These are phyloP conservation scores for Alloplasta piceator DNA, from an alignment of 2,888 invertebrate species.

Conservation along the genomic window DNA sequence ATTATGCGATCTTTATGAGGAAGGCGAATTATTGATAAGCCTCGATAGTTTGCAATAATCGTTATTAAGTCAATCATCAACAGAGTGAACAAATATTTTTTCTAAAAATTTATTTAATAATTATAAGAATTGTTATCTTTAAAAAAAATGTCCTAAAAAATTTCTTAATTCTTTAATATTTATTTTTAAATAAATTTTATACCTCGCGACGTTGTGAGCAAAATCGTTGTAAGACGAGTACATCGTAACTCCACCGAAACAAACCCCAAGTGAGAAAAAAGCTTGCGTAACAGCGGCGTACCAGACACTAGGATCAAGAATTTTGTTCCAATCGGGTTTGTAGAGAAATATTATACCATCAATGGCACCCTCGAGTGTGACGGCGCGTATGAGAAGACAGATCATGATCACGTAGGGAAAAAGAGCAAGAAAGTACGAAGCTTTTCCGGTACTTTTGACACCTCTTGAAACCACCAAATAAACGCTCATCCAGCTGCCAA, in stretches of 20 bases:
- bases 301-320: conserved; percentile 86
- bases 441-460: conserved; percentile 86
- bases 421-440: conserved; percentile 89
- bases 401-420: conserved; percentile 88
- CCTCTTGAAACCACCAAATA: conserved; percentile 85
- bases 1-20: too few relatives aligned
- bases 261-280: conserved; percentile 86
- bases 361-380: conserved; percentile 86
- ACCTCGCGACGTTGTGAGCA: conserved; percentile 85
- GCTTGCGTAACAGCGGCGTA: conserved; percentile 87
- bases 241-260: conserved; percentile 87
- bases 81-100: too few relatives aligned
- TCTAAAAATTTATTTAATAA: too few relatives aligned
- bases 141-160: conserved; percentile 61
- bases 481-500: conserved; percentile 85
- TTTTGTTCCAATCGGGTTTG: conserved; percentile 87
- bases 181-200: conserved; percentile 49
- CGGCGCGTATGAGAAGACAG: conserved; percentile 86
- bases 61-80: too few relatives aligned
- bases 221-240: conserved; percentile 87
- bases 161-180: neutral
- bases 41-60: too few relatives aligned
- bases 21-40: too few relatives aligned
- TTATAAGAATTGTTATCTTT: conserved; percentile 86
- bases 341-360: conserved; percentile 88